A percentile compares a stretch with the other conserved stretches of the same genome.
Evolutionary conservation across 2,797 vertebrate species (phyloP).

Genomic region (Pterois miles): DNA sequence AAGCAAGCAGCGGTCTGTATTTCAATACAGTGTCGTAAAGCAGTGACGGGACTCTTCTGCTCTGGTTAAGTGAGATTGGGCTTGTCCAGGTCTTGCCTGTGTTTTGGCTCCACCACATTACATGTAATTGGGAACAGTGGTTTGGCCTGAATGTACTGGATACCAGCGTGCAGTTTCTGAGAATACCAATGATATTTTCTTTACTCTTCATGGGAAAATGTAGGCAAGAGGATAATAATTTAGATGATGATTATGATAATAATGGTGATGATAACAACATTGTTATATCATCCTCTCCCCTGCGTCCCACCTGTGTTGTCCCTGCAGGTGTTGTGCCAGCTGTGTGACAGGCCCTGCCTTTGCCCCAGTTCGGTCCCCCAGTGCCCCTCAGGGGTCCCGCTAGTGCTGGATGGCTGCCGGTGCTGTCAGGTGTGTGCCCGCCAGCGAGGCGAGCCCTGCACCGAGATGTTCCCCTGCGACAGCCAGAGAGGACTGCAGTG

Average conservation of each 20-base stretch:
- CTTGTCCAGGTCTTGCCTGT: conserved; percentile 1
- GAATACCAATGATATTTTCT: conserved; percentile 1
- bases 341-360: conserved; percentile 86
- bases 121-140: conserved; percentile 49
- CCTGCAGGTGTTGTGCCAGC: conserved; percentile 87
- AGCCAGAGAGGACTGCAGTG: conserved; percentile 86
- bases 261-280: neutral
- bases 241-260: neutral
- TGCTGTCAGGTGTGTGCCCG: conserved; percentile 92
- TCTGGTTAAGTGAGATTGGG: conserved; percentile 14
- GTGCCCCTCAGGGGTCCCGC: conserved; percentile 84
- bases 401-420: conserved; percentile 89
- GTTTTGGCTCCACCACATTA: conserved; percentile 34
- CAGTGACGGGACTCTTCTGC: neutral
- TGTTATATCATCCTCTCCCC: neutral
- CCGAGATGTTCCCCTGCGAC: conserved; percentile 86
- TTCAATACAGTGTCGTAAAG: neutral
- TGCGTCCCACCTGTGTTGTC: neutral
- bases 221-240: neutral
- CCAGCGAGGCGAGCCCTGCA: conserved; percentile 88
- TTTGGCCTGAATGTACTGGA: conserved; percentile 25
- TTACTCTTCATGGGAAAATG: neutral
- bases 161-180: neutral
- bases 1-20: neutral
- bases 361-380: conserved; percentile 83